phyloP scores from a whole-genome alignment of 2,797 vertebrate species.

The Poecilia picta region DNA sequence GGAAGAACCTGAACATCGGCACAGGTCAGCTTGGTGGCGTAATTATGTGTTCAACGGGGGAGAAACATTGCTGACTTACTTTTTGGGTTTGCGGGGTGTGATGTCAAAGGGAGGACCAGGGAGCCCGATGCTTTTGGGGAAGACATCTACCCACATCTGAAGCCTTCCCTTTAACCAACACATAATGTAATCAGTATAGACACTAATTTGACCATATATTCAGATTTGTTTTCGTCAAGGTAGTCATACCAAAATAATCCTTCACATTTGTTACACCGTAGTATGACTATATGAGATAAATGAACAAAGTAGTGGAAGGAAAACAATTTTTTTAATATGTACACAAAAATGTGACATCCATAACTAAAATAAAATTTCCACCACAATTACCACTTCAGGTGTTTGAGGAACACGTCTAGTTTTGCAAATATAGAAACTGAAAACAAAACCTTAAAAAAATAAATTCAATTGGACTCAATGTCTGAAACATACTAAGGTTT shows the following conservation, averaged over 20 bases:
- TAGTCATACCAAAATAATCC: neutral
- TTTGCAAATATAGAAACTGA: neutral
- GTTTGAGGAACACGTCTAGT: neutral
- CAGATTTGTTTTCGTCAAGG: neutral
- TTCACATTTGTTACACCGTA: neutral
- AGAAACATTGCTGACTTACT: constrained; percentile 71
- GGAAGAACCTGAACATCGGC: constrained; percentile 78
- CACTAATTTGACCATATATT: neutral
- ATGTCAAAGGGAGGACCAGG: constrained; percentile 96
- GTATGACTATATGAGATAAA: neutral
- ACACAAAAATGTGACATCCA: neutral
- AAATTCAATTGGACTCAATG: neutral
- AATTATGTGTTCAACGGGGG: neutral
- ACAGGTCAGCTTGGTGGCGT: constrained; percentile 15
- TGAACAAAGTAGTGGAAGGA: neutral
- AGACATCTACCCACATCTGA: constrained; percentile 98
- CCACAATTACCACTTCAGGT: neutral
- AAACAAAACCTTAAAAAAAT: neutral
- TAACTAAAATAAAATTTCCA: neutral
- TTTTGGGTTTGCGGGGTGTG: constrained; percentile 92
- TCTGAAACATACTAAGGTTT: neutral
- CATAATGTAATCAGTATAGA: neutral
- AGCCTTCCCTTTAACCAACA: constrained; percentile 85
- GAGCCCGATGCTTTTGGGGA: constrained; percentile 90
- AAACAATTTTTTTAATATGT: neutral